A percentile compares a stretch with the other conserved stretches of the same genome.
Conservation (phyloP, 2,797 vertebrate genomes). For the Tangara arthus region DNA sequence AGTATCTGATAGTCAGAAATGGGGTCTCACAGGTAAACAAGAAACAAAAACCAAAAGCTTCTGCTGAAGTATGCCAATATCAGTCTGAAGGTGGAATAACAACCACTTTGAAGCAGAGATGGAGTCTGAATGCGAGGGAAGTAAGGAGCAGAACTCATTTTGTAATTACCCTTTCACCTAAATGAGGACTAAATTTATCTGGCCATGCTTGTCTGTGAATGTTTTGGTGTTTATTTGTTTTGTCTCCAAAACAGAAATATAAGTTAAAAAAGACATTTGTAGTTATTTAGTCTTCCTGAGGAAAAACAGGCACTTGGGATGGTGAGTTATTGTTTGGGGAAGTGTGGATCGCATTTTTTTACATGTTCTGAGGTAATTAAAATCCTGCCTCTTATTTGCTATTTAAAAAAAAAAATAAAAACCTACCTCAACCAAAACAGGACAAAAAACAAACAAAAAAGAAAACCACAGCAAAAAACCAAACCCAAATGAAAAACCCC, state of each 20-base stretch:
- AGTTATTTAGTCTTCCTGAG: not conserved
- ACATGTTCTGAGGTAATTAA: not conserved
- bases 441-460: not conserved
- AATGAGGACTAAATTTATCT: not conserved
- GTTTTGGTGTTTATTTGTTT: not conserved
- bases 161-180: not conserved
- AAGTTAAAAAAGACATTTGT: not conserved
- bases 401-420: too few species aligned
- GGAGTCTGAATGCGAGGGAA: not conserved
- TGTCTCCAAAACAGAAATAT: not conserved
- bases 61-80: not conserved
- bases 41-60: not conserved
- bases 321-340: not conserved
- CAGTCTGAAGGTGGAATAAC: not conserved
- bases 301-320: not conserved
- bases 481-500: not conserved
- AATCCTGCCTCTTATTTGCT: not conserved
- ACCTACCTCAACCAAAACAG: not conserved
- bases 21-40: not conserved
- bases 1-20: not conserved
- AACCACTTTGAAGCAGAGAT: not conserved
- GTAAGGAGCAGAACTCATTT: not conserved
- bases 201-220: not conserved
- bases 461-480: too few species aligned
- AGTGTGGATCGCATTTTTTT: not conserved